Percentiles rank a stretch among this genome's conserved stretches.
Conservation (phyloP, 2,797 vertebrate genomes). For the Halcyon badia region DNA sequence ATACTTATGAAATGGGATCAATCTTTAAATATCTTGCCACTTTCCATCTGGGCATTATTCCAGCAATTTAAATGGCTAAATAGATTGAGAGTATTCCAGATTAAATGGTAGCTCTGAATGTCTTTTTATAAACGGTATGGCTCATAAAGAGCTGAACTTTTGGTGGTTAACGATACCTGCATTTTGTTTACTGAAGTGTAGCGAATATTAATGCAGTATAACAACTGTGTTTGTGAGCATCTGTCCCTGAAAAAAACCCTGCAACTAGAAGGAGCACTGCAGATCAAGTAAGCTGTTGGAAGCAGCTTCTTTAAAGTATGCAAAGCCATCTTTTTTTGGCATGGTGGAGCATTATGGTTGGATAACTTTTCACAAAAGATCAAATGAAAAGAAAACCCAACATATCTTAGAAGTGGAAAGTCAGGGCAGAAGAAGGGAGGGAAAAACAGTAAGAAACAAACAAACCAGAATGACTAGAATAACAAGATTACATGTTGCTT, state of each 20-base stretch:
- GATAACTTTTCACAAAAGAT: not conserved
- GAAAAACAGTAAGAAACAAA: not conserved
- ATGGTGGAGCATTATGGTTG: not conserved
- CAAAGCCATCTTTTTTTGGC: not conserved
- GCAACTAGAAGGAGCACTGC: not conserved
- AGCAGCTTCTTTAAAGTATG: not conserved
- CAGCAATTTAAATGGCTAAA: slow-evolving; percentile 61
- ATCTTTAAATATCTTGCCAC: slow-evolving; percentile 58
- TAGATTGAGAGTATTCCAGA: slow-evolving; percentile 43
- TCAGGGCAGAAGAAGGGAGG: not conserved
- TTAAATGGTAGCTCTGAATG: slow-evolving; percentile 35
- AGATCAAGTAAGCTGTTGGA: not conserved
- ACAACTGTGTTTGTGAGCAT: not conserved
- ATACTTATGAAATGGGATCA: slow-evolving; percentile 44
- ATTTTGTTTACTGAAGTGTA: not conserved
- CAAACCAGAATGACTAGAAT: not conserved
- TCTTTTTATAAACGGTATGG: not conserved
- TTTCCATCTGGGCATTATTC: slow-evolving; percentile 52
- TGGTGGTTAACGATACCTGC: not conserved
- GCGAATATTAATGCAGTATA: not conserved
- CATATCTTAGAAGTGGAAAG: not conserved
- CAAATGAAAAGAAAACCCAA: not conserved
- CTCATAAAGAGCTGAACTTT: slow-evolving; percentile 6
- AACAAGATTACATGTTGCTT: not conserved
- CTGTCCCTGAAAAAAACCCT: not conserved